Evolutionary conservation across 2,888 invertebrate genomes (phyloP).

Genomic region (Sipha maydis): DNA sequence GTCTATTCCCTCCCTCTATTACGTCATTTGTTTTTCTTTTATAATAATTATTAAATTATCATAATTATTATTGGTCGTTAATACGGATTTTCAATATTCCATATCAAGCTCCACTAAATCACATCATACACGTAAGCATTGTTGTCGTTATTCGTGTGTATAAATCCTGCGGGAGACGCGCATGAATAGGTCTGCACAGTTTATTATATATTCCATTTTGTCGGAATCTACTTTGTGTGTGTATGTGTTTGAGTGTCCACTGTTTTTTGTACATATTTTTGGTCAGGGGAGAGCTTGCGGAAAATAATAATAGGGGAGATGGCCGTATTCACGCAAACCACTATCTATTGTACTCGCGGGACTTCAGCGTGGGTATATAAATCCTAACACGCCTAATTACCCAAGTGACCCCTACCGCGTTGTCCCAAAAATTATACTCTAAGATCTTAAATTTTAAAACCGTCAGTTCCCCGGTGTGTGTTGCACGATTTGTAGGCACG

Average conservation of each 20-base stretch:
- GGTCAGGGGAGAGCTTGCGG: constrained; percentile 19
- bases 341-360: constrained; percentile 60
- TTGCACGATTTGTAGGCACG: not conserved
- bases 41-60: constrained; percentile 21
- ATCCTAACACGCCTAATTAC: constrained; percentile 52
- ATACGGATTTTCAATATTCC: not conserved
- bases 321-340: constrained; percentile 53
- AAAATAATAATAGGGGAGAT: constrained; percentile 49
- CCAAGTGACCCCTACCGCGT: constrained; percentile 30
- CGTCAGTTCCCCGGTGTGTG: constrained; percentile 5
- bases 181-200: constrained; percentile 27
- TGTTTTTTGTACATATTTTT: constrained; percentile 1
- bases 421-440: constrained; percentile 16
- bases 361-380: constrained; percentile 6
- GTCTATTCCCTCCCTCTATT: not conserved
- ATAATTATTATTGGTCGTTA: not conserved
- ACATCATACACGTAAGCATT: constrained; percentile 18
- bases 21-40: not conserved
- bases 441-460: constrained; percentile 37
- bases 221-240: not conserved
- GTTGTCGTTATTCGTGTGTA: constrained; percentile 36
- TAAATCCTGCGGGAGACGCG: constrained; percentile 52
- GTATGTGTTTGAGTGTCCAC: not conserved
- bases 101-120: constrained; percentile 33
- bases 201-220: constrained; percentile 39